Evolutionary conservation across 2,888 invertebrate genomes (phyloP).

Genomic region (Lasioglossum lativentre): DNA sequence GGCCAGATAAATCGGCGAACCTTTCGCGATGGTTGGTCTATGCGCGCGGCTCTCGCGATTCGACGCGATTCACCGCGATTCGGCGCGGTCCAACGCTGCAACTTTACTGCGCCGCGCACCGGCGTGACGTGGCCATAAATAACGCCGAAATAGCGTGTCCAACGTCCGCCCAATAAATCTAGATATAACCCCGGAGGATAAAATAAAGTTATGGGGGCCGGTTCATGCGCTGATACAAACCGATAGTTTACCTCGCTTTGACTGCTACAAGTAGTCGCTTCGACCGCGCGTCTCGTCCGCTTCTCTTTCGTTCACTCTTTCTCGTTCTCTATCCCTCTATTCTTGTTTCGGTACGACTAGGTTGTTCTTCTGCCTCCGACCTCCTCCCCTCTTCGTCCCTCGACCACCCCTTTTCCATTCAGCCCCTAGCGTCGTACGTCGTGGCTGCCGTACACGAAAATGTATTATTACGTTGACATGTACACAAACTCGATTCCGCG

Average conservation of each 20-base stretch:
- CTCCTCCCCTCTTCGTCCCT: background rate
- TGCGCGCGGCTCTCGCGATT: slow-evolving; percentile 3
- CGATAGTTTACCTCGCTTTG: slow-evolving; percentile 75
- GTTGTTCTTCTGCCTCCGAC: background rate
- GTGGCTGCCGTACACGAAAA: slow-evolving; percentile 62
- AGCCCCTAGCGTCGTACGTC: slow-evolving; percentile 23
- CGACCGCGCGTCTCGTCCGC: slow-evolving; percentile 21
- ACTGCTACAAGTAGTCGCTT: slow-evolving; percentile 69
- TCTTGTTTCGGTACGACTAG: background rate
- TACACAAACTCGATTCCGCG: slow-evolving; percentile 74
- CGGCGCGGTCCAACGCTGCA: slow-evolving; percentile 52
- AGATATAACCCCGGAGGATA: slow-evolving; percentile 76
- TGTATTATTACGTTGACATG: slow-evolving; percentile 77
- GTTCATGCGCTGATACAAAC: slow-evolving; percentile 77
- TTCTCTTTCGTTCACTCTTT: background rate
- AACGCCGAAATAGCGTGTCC: slow-evolving; percentile 77
- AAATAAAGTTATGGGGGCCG: slow-evolving; percentile 78
- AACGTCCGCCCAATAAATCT: slow-evolving; percentile 78
- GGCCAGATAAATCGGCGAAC: slow-evolving; percentile 57
- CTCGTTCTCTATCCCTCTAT: background rate
- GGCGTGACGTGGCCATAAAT: slow-evolving; percentile 74
- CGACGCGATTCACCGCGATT: slow-evolving; percentile 21
- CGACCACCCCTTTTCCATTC: slow-evolving; percentile 2
- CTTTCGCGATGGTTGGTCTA: slow-evolving; percentile 54
- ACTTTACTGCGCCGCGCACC: slow-evolving; percentile 65